Conservation (phyloP, 2,888 invertebrate genomes). For the Scaptodrosophila latifasciaeformis region DNA sequence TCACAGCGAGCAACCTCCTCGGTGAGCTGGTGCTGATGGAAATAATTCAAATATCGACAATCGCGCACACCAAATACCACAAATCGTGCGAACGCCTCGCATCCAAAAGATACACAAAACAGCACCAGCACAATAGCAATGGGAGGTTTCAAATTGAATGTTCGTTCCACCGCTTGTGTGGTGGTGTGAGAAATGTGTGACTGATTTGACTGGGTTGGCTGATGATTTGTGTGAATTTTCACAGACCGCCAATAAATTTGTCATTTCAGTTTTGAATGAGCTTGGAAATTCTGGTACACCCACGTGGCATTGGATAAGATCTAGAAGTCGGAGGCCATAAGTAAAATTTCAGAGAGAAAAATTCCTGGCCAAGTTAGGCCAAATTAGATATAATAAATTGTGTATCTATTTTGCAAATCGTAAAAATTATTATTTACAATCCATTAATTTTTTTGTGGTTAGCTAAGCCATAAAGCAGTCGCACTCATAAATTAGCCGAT, state of each 20-base stretch:
- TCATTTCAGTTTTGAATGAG: too few relatives aligned
- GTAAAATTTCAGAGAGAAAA: too few relatives aligned
- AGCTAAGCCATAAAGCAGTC: conserved; percentile 54
- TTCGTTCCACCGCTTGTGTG: conserved; percentile 5
- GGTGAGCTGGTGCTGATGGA: conserved; percentile 43
- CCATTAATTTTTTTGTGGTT: conserved; percentile 52
- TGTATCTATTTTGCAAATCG: conserved; percentile 40
- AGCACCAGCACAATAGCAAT: conserved; percentile 1
- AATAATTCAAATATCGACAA: conserved; percentile 62
- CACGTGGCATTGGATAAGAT: too few relatives aligned
- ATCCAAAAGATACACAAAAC: conserved; percentile 28
- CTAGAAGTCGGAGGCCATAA: too few relatives aligned
- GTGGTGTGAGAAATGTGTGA: background rate
- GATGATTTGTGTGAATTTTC: too few relatives aligned
- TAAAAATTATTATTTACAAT: conserved; percentile 69
- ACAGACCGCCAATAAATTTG: too few relatives aligned
- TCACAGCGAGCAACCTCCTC: conserved; percentile 7
- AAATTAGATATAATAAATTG: conserved; percentile 36
- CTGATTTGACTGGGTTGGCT: background rate
- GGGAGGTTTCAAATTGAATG: background rate
- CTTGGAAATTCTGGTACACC: too few relatives aligned
- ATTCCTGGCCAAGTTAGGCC: too few relatives aligned
- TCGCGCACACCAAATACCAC: conserved; percentile 39
- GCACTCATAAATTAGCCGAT: conserved; percentile 49
- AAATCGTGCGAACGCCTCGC: conserved; percentile 33